Evolutionary conservation across 1,140 invertebrate genomes (phyloP), one percentile per base, ranked within the genome.

Genomic region (Maconellicoccus hirsutus): DNA sequence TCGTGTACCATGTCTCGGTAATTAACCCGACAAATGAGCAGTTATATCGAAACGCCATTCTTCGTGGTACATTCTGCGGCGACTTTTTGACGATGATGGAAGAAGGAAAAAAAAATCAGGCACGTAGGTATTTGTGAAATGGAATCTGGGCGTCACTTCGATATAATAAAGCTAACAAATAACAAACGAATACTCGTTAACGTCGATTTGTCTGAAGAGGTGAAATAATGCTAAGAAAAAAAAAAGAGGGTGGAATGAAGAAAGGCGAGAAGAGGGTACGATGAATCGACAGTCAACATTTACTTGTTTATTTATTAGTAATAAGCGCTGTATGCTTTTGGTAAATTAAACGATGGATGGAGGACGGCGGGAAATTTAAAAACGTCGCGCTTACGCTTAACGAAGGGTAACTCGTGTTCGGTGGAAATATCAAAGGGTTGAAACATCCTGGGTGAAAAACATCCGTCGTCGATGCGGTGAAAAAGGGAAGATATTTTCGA

Each of bases 371-470:
- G n/a, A 52, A 52, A 52, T 52, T 14, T 52, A 8, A 12, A 52
- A 52, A 52, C 42, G 4, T 52, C n/a, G 42, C n/a, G 42, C 42
- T 52, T 52, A n/a, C n/a, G 42, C 42, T 52, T 52, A 52, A 52
- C 42, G 42, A 52, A 52, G 42, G 42, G 42, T 52, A 52, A 52
- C 42, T 52, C 16, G n/a, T 52, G n/a, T 52, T 52, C 42, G 6
- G 42, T 52, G 42, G 42, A 52, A 52, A 52, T 52, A 52, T 52
- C 42, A 52, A 52, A 52, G 42, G 42, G 42, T 52, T 52, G 42
- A 52, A n/a, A 52, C 42, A 52, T 52, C 42, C n/a, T 16, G 6
- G 42, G 6, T 16, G n/a, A 52, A 52, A 52, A 16, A 16, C 42
- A 33, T 12, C 4, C 29, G 3, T 33, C 29, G 29, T 33, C 29